These are phyloP conservation scores for Phrynocephalus versicolor DNA, from an alignment of 2,113 vertebrate genomes.

Conservation along the genomic window DNA sequence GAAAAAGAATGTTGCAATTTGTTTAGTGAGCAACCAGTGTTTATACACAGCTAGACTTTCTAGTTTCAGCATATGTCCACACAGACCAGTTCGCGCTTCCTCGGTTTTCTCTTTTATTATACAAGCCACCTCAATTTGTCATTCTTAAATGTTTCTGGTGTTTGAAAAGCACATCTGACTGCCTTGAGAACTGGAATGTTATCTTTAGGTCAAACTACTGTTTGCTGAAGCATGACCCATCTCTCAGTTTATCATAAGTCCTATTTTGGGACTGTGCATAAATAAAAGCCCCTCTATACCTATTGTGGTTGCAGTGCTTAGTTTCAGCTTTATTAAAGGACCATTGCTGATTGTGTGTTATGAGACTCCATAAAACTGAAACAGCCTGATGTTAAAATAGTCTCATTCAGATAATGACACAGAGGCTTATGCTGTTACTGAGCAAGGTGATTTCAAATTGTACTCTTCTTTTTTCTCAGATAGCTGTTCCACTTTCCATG, in stretches of 20 bases:
- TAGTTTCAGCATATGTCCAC: slow-evolving; percentile 50
- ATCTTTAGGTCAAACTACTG: slow-evolving; percentile 71
- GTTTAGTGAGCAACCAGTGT: not conserved
- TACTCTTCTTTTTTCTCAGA: slow-evolving; percentile 42
- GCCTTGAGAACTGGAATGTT: slow-evolving; percentile 54
- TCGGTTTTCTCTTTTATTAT: slow-evolving; percentile 51
- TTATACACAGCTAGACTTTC: slow-evolving; percentile 5
- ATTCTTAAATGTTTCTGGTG: slow-evolving; percentile 64
- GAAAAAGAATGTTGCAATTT: not conserved
- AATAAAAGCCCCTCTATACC: slow-evolving; percentile 20
- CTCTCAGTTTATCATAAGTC: slow-evolving; percentile 65
- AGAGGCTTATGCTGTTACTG: slow-evolving; percentile 43
- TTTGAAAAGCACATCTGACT: slow-evolving; percentile 61
- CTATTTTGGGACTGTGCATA: slow-evolving; percentile 50
- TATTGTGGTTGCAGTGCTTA: slow-evolving; percentile 56
- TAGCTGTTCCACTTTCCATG: slow-evolving; percentile 42
- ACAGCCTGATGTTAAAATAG: slow-evolving; percentile 62
- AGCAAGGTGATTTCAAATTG: slow-evolving; percentile 45
- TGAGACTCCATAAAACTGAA: slow-evolving; percentile 62
- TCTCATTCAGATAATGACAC: slow-evolving; percentile 12
- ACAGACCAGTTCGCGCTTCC: slow-evolving; percentile 14
- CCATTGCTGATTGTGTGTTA: slow-evolving; percentile 60
- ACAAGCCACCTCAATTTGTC: slow-evolving; percentile 50
- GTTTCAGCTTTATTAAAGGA: slow-evolving; percentile 70
- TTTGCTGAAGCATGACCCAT: slow-evolving; percentile 60